phyloP scores from a whole-genome alignment of 1,140 invertebrate genomes.

The Aphis craccivora region DNA sequence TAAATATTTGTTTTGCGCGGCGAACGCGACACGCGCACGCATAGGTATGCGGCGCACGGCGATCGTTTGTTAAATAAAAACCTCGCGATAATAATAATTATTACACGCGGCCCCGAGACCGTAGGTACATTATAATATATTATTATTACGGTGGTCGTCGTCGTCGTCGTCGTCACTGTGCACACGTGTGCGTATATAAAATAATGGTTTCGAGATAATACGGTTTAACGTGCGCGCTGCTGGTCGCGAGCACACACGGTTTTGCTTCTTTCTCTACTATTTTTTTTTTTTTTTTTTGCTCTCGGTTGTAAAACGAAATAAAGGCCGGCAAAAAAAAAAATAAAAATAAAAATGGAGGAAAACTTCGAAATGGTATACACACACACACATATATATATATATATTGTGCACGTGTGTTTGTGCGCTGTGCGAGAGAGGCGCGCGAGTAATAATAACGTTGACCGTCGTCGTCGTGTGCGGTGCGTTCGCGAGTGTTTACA shows the following conservation, averaged over 20 bases:
- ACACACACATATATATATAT: background rate
- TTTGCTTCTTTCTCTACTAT: background rate
- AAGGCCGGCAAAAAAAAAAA: background rate
- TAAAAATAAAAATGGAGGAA: background rate
- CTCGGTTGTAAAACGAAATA: background rate
- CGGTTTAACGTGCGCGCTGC: conserved; percentile 12
- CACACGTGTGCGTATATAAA: background rate
- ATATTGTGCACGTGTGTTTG: background rate
- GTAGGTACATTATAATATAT: background rate
- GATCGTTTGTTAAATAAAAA: conserved; percentile 15
- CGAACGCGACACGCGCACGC: background rate
- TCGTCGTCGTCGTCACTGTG: background rate
- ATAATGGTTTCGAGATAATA: conserved; percentile 45
- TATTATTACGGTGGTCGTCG: background rate
- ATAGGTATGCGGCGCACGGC: conserved; percentile 33
- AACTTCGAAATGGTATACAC: conserved; percentile 1
- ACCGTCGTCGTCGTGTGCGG: conserved; percentile 40
- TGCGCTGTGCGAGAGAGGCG: background rate
- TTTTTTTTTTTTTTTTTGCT: background rate
- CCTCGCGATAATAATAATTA: conserved; percentile 46
- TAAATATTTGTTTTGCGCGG: conserved; percentile 41
- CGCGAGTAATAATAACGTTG: conserved; percentile 35
- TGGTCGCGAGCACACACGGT: background rate
- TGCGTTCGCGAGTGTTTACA: background rate
- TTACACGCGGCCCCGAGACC: conserved; percentile 14